Evolutionary conservation across 2,888 invertebrate genomes (phyloP), one percentile per base, ranked within the genome.

Genomic region (Drosophila limbata): DNA sequence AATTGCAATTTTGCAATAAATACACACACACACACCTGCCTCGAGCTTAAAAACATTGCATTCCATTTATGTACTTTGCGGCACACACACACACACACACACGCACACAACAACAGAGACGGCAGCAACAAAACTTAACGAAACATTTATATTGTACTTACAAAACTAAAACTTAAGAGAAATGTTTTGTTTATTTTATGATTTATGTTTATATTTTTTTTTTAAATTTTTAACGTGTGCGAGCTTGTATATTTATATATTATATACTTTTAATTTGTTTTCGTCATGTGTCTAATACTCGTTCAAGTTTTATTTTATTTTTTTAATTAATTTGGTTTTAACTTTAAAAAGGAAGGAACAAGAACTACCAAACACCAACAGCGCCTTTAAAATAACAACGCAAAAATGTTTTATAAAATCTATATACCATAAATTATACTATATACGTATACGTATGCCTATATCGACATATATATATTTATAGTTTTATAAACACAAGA

Each of bases 311-410:
- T 60, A 40, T 65, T 78, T 52, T 69, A 66, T 39, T 50, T 65
- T 60, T 69, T 10, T 8, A 62, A 59, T 47, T 15, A 28, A 28
- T 28, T 28, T 55, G 10, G 19, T 33, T 42, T 35, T 44, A 52
- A 40, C 31, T 17, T 15, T 10, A n/a, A 55, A 39, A 25, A 19
- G 45, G n/a, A 28, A 21, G 47, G 25, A 35, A 25, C 42, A 48
- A 35, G 42, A 53, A 72, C 59, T 56, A 72, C 42, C 42, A 75
- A 75, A 82, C 85, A 83, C 82, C 82, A 85, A 85, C 65, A 78
- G 82, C 82, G 82, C 82, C 82, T 84, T 81, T 64, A 67, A 77
- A 67, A 56, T 56, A 44, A 21, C 31, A 55, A 48, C n/a, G 19
- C n/a, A 35, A 33, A 28, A 35, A 19, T 35, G 33, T 50, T 50